Base-by-base conservation (phyloP, 2,113 vertebrate species). In the Salvelinus namaycush region DNA sequence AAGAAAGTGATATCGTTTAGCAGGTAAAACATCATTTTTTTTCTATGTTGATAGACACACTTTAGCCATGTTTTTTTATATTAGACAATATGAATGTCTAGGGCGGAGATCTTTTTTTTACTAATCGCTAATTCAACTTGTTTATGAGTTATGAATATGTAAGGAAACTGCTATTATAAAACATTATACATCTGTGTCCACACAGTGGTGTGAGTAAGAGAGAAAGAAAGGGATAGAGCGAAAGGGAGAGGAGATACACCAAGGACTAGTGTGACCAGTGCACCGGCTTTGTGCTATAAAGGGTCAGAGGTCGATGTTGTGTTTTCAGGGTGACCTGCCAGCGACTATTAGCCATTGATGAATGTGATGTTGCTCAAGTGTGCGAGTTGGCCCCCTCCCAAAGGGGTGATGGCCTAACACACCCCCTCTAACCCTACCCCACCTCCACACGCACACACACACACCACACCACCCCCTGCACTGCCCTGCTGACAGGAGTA, bases 261-360 rank as follows among this genome's bases (percentile, higher is more conserved):
- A 5, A 68, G 73, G 85, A 79, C 88, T 84, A 79, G 86, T 89
- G 81, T 89, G 92, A 88, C 84, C 90, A 86, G 89, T 76, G 85
- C 78, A 26, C 79, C 66, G 87, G 65, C 76, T 90, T 89, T 89
- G 85, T 89, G 81, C 86, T 91, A 83, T 90, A 88, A 86, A 89
- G 88, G 92, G 92, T 94, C 91, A 92, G 79, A 93, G 93, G 93
- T 93, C 84, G 76, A 84, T 93, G 93, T 94, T 90, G 92, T 92
- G 91, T 94, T 94, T 93, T 93, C 92, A 94, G 92, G 92, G 91
- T 94, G 93, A 94, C 93, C 92, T 93, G 93, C 90, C 92, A 83
- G 93, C 86, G 85, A 93, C 93, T 93, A 94, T 94, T 94, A 93
- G 91, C 93, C 93, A 93, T 94, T 94, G 92, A 94, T 94, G 86